Evolutionary conservation across 2,113 vertebrate genomes (phyloP), one percentile per base, ranked within the genome.

Genomic region (Butorides virescens): DNA sequence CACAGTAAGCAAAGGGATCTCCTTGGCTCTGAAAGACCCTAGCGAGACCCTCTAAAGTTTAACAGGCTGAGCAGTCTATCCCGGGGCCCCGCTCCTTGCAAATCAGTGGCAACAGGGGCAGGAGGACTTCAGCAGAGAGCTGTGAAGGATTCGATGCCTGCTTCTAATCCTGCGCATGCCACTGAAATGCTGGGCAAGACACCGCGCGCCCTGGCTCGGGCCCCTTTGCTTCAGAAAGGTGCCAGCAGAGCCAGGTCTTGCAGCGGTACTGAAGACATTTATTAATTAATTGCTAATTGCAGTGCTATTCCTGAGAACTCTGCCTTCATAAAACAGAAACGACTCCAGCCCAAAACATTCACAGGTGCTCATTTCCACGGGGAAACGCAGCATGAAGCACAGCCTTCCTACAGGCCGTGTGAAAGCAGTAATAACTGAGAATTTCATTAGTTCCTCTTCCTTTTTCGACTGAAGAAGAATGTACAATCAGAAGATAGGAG

Each of bases 171-270:
- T 6, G 12, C 4, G 5, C 7, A 0, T 34, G 50, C 42, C 63
- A 46, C 2, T 72, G 52, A 71, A 87, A 76, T 49, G 52, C 76
- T 34, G 52, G 29, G 50, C 27, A 47, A 52, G 30, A 39, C 42
- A 26, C 1, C 12, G 11, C 16, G 52, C 3, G 1, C 47, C 16
- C 26, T 2, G 2, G 6, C 30, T 74, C 1, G 0, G 27, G 13
- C 25, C 55, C 32, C n/a, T 86, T 42, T 61, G 13, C 42, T 70
- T 76, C 83, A 56, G 37, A 66, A 58, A 52, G 22, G 34, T n/a
- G 47, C 61, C 6, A 26, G 65, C 26, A 46, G 37, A 85, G 67
- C 22, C 47, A 62, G 52, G 15, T n/a, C 39, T 56, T 65, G 17
- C 47, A 71, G n/a, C 17, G 30, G 32, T 73, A 86, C 26, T 46